phyloP scores from a whole-genome alignment of 1,140 invertebrate genomes.

The Homarus americanus region DNA sequence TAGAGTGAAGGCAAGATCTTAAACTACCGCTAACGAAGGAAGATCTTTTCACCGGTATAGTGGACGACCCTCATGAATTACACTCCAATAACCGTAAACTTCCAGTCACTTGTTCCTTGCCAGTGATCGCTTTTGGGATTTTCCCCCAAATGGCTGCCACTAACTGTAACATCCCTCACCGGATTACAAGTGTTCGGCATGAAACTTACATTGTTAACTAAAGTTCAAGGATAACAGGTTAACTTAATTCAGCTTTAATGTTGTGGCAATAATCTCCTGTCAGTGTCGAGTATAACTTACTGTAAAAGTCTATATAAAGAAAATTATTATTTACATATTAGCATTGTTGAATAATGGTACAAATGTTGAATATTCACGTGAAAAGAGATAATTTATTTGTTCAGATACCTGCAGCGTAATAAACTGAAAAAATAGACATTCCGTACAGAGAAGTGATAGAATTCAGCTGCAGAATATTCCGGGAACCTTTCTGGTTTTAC shows the following conservation, averaged over 20 bases:
- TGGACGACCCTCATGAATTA: constrained; percentile 7
- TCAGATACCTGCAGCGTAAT: background rate
- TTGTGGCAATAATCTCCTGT: too few species aligned
- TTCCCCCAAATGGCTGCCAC: constrained; percentile 1
- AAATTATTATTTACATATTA: too few species aligned
- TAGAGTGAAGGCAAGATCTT: background rate
- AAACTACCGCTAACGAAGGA: constrained; percentile 3
- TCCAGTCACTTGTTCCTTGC: constrained; percentile 12
- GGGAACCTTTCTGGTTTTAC: background rate
- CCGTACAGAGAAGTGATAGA: background rate
- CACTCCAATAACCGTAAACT: constrained; percentile 24
- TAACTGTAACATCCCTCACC: constrained; percentile 7
- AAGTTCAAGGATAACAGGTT: background rate
- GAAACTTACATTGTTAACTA: background rate
- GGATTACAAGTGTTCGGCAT: background rate
- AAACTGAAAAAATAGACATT: background rate
- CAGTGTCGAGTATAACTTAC: too few species aligned
- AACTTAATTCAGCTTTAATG: too few species aligned
- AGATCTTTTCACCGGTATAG: constrained; percentile 18
- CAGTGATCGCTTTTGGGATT: background rate
- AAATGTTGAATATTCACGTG: too few species aligned
- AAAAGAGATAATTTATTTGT: too few species aligned
- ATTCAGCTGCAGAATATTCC: background rate
- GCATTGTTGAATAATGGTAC: too few species aligned
- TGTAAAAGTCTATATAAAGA: too few species aligned